Percentiles rank a stretch among this genome's conserved stretches.
Evolutionary conservation across 2,797 vertebrate species (phyloP).

Genomic region (Zenarchopterus dispar): DNA sequence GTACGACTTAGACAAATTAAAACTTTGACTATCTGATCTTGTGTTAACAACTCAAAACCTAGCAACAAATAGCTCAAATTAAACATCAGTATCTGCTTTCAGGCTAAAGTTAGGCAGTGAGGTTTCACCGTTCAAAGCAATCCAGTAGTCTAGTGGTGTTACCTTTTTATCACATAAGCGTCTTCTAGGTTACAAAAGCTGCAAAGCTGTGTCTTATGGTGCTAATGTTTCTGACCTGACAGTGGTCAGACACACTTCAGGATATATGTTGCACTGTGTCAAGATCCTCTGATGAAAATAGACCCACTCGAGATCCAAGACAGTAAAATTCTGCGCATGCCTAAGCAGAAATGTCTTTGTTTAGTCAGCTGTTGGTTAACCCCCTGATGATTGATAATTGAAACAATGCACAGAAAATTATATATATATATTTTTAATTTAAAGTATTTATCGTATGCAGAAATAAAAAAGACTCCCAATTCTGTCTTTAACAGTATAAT

Average conservation of each 20-base stretch:
- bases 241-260: slow-evolving; percentile 49
- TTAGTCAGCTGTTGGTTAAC: too few relatives aligned
- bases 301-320: slow-evolving; percentile 27
- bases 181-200: slow-evolving; percentile 63
- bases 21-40: not conserved
- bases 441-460: too few relatives aligned
- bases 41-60: not conserved
- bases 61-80: not conserved
- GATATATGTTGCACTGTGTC: slow-evolving; percentile 39
- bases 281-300: slow-evolving; percentile 52
- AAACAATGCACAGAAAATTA: too few relatives aligned
- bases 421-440: too few relatives aligned
- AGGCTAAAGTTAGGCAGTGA: not conserved
- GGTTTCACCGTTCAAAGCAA: slow-evolving; percentile 20
- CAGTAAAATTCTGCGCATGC: not conserved
- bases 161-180: slow-evolving; percentile 35
- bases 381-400: too few relatives aligned
- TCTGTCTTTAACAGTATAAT: too few relatives aligned
- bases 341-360: too few relatives aligned
- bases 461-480: too few relatives aligned
- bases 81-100: not conserved
- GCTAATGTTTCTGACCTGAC: slow-evolving; percentile 69
- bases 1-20: not conserved
- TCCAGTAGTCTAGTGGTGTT: slow-evolving; percentile 36
- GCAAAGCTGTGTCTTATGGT: slow-evolving; percentile 62